phyloP scores from a whole-genome alignment of 1,140 invertebrate species.

The Aradophagus sp. region DNA sequence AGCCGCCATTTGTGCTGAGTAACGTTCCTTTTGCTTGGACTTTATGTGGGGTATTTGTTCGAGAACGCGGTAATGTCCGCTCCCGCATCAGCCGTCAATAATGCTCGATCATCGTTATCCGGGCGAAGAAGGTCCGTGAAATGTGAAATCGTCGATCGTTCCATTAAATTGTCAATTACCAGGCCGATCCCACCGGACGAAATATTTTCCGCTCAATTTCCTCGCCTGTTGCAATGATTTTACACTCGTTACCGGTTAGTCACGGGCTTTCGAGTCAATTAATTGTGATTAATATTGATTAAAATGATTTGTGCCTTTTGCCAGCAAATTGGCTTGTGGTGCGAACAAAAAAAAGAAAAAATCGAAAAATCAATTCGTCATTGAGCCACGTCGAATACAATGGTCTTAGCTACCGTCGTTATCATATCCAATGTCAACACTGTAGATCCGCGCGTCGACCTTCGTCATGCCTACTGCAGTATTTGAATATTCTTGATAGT shows the following conservation, averaged over 20 bases:
- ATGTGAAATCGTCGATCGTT: conserved; percentile 51
- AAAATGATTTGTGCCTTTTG: conserved; percentile 25
- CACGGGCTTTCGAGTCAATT: conserved; percentile 10
- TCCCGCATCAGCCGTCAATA: conserved; percentile 59
- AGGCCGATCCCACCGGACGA: conserved; percentile 57
- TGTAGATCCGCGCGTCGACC: conserved; percentile 32
- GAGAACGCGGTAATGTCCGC: conserved; percentile 45
- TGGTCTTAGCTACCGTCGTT: conserved; percentile 59
- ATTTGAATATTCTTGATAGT: conserved; percentile 46
- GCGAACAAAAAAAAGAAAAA: conserved; percentile 19
- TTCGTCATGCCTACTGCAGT: conserved; percentile 36
- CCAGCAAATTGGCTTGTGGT: conserved; percentile 10
- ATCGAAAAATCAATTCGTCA: conserved; percentile 35
- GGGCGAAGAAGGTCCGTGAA: conserved; percentile 54
- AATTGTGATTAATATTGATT: conserved; percentile 35
- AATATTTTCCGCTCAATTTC: conserved; percentile 66
- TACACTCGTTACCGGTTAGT: conserved; percentile 48
- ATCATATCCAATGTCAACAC: conserved; percentile 58
- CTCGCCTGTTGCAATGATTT: conserved; percentile 49
- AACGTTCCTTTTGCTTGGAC: conserved; percentile 37
- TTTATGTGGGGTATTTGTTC: conserved; percentile 51
- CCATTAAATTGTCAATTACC: conserved; percentile 59
- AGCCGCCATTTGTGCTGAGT: conserved; percentile 54
- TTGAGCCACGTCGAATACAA: conserved; percentile 56
- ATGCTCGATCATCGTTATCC: conserved; percentile 66